phyloP scores from a whole-genome alignment of 2,113 vertebrate genomes.

The Ramphastos sulfuratus region DNA sequence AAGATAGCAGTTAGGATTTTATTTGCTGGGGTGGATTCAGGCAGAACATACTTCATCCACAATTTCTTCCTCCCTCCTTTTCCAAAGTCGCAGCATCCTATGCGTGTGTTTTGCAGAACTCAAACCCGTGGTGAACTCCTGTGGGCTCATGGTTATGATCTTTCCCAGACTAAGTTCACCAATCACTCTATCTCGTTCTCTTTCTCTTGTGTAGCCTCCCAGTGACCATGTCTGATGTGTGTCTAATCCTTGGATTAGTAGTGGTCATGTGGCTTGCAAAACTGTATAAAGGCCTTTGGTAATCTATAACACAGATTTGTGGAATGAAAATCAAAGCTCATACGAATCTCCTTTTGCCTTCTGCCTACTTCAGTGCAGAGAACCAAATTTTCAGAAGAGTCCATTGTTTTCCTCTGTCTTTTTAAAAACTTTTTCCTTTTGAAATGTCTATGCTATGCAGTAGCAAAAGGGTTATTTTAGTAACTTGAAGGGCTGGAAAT shows the following conservation, averaged over 20 bases:
- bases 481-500: not conserved
- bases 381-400: not conserved
- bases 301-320: not conserved
- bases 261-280: not conserved
- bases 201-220: not conserved
- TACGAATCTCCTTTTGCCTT: not conserved
- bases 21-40: not conserved
- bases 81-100: not conserved
- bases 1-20: not conserved
- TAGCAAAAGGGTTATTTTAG: not conserved
- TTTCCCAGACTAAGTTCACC: not conserved
- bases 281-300: not conserved
- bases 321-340: not conserved
- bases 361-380: not conserved
- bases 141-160: accelerated
- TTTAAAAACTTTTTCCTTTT: not conserved
- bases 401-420: not conserved
- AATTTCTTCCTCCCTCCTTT: not conserved
- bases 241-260: not conserved
- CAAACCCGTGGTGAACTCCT: not conserved
- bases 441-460: not conserved
- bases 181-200: not conserved
- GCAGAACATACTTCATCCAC: not conserved
- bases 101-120: not conserved
- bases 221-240: not conserved